Base-by-base conservation (phyloP, 2,797 vertebrate genomes). In the Ciconia nigra region DNA sequence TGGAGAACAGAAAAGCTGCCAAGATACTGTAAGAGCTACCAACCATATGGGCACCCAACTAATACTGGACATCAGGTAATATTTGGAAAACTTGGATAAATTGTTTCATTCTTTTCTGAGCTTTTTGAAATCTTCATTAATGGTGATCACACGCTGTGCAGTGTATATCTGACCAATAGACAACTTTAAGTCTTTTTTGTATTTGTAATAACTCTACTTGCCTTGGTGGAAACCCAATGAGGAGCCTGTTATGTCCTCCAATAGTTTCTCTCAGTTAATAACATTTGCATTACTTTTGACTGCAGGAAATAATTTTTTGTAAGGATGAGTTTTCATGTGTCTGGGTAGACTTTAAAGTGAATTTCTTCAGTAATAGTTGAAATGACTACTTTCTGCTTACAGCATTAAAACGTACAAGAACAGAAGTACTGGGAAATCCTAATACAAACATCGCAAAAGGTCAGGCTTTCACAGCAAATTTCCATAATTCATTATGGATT, bases 401-500 rank as follows among this genome's bases (percentile, higher is more conserved):
- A 70, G 41, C 49, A 87, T 80, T 91, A 49, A 57, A 81, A 86
- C 0, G 0, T n/a, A 52, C 0, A 0, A 92, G n/a, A 85, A 83
- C 31, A 79, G 78, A 93, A 18, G 28, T 22, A 54, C 29, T 86
- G 74, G 37, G 65, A 87, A 93, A 93, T 81, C 52, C 83, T 9
- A 21, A 59, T 80, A 83, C 57, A 71, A 74, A 74, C 69, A 76
- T 20, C 4, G 4, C 63, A 96, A 98, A 97, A 94, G 92, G 79
- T 96, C 90, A 93, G 83, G 84, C 62, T 94, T 95, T 83, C 89
- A 90, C 66, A 81, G 78, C n/a, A 91, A 72, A 93, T 94, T 96
- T 97, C 95, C 83, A 54, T 95, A 94, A 97, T 95, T 97, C 95
- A 91, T 94, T 91, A 87, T 31, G 88, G 83, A 97, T 83, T 97